phyloP scores from a whole-genome alignment of 2,113 vertebrate genomes.

The Aleadryas rufinucha region DNA sequence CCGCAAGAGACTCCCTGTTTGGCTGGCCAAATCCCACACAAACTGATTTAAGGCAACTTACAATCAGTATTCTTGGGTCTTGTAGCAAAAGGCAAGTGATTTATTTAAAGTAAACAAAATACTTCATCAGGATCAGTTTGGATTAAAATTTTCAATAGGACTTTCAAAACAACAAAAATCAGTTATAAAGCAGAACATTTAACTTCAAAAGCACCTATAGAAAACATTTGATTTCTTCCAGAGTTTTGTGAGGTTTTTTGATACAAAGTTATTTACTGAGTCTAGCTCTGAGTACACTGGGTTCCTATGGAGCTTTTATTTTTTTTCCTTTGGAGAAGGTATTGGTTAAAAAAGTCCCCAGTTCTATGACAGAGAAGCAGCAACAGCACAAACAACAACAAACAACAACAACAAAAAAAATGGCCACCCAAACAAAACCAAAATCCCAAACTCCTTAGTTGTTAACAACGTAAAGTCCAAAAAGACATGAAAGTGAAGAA shows the following conservation, averaged over 20 bases:
- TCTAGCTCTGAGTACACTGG: neutral
- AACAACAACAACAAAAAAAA: no score
- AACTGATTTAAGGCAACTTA: neutral
- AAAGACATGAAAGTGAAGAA: neutral
- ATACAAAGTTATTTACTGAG: neutral
- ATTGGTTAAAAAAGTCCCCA: neutral
- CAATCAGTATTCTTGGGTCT: neutral
- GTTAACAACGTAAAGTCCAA: neutral
- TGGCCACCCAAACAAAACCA: neutral
- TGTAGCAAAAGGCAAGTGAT: neutral
- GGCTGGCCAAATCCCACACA: neutral
- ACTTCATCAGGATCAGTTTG: neutral
- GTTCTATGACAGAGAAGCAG: neutral
- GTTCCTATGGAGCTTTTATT: neutral
- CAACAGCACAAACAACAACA: neutral
- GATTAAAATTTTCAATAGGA: neutral
- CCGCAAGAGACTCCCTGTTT: neutral
- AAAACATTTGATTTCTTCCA: neutral
- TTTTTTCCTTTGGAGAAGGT: neutral
- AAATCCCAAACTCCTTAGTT: neutral
- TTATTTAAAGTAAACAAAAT: neutral
- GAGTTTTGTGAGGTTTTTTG: fast-evolving
- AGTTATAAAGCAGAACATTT: neutral
- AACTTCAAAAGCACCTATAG: neutral
- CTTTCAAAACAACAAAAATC: neutral